These are phyloP conservation scores for Porphyrio hochstetteri DNA, from an alignment of 2,113 vertebrate species.

Conservation along the genomic window DNA sequence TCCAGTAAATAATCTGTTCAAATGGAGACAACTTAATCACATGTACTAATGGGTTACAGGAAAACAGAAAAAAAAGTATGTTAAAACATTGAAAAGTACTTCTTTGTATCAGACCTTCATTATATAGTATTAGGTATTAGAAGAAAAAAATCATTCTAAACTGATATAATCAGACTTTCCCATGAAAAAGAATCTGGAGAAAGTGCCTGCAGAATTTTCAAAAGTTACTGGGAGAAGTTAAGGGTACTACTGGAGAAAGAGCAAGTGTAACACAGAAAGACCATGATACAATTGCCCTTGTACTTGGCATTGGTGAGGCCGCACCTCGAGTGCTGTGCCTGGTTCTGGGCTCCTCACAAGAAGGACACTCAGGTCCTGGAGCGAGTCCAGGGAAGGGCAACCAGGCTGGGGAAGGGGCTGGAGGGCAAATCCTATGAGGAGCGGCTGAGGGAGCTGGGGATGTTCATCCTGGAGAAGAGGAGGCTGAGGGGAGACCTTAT, in stretches of 20 bases:
- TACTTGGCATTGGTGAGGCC: too few relatives aligned
- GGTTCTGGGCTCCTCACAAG: too few relatives aligned
- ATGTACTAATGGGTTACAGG: not conserved
- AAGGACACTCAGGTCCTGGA: too few relatives aligned
- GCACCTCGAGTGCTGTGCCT: too few relatives aligned
- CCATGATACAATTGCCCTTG: too few relatives aligned
- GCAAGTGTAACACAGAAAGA: not conserved
- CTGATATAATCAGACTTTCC: not conserved
- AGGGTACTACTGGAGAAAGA: not conserved
- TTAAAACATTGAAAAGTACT: not conserved
- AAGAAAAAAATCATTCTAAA: not conserved
- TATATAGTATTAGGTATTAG: too few relatives aligned
- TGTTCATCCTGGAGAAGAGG: too few relatives aligned
- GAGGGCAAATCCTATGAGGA: too few relatives aligned
- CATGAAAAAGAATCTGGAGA: not conserved
- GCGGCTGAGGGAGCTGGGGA: too few relatives aligned
- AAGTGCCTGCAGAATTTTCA: not conserved
- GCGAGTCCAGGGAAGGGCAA: too few relatives aligned
- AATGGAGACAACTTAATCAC: not conserved
- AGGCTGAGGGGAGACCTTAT: too few relatives aligned
- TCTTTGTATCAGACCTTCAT: not conserved
- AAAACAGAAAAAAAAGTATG: not conserved
- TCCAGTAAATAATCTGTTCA: not conserved
- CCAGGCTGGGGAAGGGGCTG: too few relatives aligned
- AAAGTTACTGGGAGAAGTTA: not conserved